These are phyloP conservation scores for Gymnocypris eckloni DNA, from an alignment of 2,797 vertebrate genomes.

Conservation along the genomic window DNA sequence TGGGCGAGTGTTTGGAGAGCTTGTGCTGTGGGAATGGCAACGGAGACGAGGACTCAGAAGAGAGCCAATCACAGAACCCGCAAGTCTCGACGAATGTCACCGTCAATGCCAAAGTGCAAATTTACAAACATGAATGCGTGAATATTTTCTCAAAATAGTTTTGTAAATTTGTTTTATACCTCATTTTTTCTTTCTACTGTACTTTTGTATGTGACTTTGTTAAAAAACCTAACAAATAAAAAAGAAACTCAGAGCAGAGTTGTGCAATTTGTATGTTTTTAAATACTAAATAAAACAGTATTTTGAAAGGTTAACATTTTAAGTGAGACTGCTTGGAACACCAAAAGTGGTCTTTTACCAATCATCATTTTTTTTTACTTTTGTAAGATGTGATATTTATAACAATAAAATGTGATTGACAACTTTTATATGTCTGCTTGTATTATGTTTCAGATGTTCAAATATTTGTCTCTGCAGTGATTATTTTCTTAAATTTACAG, in stretches of 20 bases:
- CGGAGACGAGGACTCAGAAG: background rate
- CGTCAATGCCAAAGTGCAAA: slow-evolving; percentile 59
- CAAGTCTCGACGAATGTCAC: slow-evolving; percentile 57
- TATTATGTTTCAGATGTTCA: slow-evolving; percentile 2
- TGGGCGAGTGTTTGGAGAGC: slow-evolving; percentile 56
- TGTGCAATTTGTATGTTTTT: slow-evolving; percentile 50
- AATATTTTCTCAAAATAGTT: slow-evolving; percentile 69
- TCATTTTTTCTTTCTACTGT: slow-evolving; percentile 82
- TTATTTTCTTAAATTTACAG: background rate
- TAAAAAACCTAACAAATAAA: slow-evolving; percentile 45
- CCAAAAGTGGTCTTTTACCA: slow-evolving; percentile 65
- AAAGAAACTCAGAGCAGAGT: slow-evolving; percentile 54
- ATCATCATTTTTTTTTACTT: slow-evolving; percentile 64
- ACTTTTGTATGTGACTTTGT: slow-evolving; percentile 73
- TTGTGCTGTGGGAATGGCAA: slow-evolving; percentile 49
- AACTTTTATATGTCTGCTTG: slow-evolving; percentile 55
- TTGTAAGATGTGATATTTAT: slow-evolving; percentile 82
- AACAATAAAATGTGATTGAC: slow-evolving; percentile 81
- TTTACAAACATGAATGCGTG: slow-evolving; percentile 37
- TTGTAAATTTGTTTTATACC: slow-evolving; percentile 88
- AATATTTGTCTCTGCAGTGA: background rate
- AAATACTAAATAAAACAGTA: slow-evolving; percentile 45
- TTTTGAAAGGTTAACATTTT: slow-evolving; percentile 54
- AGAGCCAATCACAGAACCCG: background rate
- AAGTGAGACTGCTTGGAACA: slow-evolving; percentile 50